Conservation (phyloP, 2,113 vertebrate genomes). For the Orthonyx spaldingii region DNA sequence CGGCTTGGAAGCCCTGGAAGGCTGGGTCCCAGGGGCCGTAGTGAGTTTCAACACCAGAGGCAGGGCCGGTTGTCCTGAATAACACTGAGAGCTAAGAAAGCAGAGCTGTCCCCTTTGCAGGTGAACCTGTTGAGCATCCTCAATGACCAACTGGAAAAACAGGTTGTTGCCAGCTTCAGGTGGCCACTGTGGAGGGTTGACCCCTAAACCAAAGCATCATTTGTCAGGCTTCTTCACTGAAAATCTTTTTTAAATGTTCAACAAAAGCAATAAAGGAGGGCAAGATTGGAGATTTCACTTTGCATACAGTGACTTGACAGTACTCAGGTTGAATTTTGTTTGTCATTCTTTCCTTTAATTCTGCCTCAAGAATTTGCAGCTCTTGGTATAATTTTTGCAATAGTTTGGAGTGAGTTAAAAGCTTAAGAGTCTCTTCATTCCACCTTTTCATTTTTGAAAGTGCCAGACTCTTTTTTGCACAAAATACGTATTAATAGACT, state of each 20-base stretch:
- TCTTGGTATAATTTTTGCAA: background rate
- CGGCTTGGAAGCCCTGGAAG: background rate
- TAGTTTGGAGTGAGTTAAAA: background rate
- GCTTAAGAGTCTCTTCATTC: constrained; percentile 15
- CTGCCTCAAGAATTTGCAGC: background rate
- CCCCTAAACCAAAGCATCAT: background rate
- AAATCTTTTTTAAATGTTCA: background rate
- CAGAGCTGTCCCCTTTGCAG: background rate
- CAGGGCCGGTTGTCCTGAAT: background rate
- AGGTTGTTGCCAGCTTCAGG: background rate
- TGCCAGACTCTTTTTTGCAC: constrained; percentile 48
- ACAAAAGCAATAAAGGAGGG: background rate
- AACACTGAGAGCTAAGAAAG: background rate
- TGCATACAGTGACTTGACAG: background rate
- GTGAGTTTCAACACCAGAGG: background rate
- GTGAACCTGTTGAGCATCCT: background rate
- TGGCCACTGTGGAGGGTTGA: background rate
- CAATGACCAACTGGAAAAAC: background rate
- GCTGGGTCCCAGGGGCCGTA: background rate
- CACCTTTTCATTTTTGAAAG: constrained; percentile 29
- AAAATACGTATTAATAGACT: constrained; percentile 36
- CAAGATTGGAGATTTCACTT: background rate
- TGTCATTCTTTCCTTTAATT: background rate
- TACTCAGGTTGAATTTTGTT: background rate
- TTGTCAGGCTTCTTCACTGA: background rate